phyloP scores from a whole-genome alignment of 2,797 vertebrate genomes.

The Melanotaenia parkinsoni region DNA sequence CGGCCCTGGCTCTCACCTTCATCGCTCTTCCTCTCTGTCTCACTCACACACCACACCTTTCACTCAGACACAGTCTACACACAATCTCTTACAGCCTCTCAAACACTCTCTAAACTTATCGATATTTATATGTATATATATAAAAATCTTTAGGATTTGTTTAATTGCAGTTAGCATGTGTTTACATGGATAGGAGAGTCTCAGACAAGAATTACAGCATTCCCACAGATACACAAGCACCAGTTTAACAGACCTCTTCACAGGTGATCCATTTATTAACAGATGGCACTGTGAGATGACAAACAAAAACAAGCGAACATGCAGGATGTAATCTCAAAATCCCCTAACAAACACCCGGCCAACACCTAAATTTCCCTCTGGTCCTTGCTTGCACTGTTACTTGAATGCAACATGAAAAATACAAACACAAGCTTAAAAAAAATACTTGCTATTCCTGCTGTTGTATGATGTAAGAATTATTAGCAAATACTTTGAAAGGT shows the following conservation, averaged over 20 bases:
- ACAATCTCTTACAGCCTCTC: too few relatives aligned
- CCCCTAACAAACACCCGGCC: conserved; percentile 24
- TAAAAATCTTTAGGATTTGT: conserved; percentile 17
- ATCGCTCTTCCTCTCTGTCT: too few relatives aligned
- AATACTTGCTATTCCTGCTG: too few relatives aligned
- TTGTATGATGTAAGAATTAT: too few relatives aligned
- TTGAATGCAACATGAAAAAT: conserved; percentile 49
- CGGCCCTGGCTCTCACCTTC: too few relatives aligned
- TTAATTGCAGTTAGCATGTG: background rate
- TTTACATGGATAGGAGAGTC: conserved; percentile 3
- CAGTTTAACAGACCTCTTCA: conserved; percentile 27
- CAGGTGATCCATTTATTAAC: conserved; percentile 68
- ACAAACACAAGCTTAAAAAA: conserved; percentile 14
- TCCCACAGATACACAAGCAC: conserved; percentile 31
- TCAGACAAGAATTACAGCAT: conserved; percentile 26
- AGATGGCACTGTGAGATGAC: conserved; percentile 56
- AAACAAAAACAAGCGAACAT: conserved; percentile 37
- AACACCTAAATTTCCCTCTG: conserved; percentile 37
- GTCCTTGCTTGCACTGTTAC: conserved; percentile 42
- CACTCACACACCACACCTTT: too few relatives aligned
- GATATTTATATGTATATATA: too few relatives aligned
- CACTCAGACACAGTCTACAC: too few relatives aligned
- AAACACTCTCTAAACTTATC: too few relatives aligned
- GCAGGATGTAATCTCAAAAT: conserved; percentile 21
- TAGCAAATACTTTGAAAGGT: too few relatives aligned